These are phyloP conservation scores for Poecilia velifera DNA, from an alignment of 2,797 vertebrate species.

Conservation along the genomic window DNA sequence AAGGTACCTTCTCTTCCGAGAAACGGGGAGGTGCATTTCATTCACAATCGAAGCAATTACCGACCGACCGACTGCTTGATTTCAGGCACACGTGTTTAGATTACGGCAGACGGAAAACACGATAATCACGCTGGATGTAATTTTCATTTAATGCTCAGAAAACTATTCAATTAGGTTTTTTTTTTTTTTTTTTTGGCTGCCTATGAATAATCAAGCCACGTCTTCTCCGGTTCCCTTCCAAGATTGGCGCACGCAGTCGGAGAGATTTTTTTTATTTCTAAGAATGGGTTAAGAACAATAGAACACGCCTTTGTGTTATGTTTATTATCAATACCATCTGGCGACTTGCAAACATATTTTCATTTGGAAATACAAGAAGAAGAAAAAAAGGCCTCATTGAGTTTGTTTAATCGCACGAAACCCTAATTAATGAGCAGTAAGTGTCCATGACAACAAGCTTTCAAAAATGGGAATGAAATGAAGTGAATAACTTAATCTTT, in stretches of 20 bases:
- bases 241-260: slow-evolving; percentile 12
- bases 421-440: slow-evolving; percentile 68
- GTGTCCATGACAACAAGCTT: slow-evolving; percentile 51
- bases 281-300: slow-evolving; percentile 44
- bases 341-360: slow-evolving; percentile 56
- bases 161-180: slow-evolving; percentile 25
- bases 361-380: slow-evolving; percentile 7
- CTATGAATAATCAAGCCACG: slow-evolving; percentile 37
- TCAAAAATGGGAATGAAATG: slow-evolving; percentile 55
- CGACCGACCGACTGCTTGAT: slow-evolving; percentile 33
- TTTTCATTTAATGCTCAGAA: slow-evolving; percentile 56
- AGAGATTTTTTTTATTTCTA: slow-evolving; percentile 41
- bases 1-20: slow-evolving; percentile 33
- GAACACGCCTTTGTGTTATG: slow-evolving; percentile 56
- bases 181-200: slow-evolving; percentile 36
- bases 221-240: background rate
- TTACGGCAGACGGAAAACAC: slow-evolving; percentile 37
- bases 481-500: slow-evolving; percentile 65
- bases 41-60: slow-evolving; percentile 59
- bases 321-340: slow-evolving; percentile 66
- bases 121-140: slow-evolving; percentile 31
- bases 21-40: slow-evolving; percentile 43
- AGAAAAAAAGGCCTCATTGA: slow-evolving; percentile 20
- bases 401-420: slow-evolving; percentile 53
- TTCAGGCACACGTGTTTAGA: slow-evolving; percentile 54